Percentiles rank a stretch among this genome's conserved stretches.
Evolutionary conservation across 2,797 vertebrate genomes (phyloP).

Genomic region (Mus caroli): DNA sequence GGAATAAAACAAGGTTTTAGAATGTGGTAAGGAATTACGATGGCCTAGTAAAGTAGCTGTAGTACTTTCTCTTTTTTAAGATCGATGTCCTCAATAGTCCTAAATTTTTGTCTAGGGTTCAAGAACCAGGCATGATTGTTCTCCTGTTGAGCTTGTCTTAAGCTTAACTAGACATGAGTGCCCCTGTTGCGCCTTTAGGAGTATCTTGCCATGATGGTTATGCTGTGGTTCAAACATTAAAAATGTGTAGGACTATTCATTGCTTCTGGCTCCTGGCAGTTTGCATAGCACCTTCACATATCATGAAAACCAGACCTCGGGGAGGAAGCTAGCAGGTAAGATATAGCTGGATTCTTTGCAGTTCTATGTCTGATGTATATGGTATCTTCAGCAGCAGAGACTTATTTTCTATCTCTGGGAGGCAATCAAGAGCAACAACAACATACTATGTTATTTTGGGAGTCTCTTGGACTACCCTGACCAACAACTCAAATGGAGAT

Average conservation of each 20-base stretch:
- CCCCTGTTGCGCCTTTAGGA: neutral
- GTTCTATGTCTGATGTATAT: neutral
- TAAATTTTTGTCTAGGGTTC: no score
- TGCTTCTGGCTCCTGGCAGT: neutral
- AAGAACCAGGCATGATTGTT: neutral
- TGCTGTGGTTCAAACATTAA: neutral
- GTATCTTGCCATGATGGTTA: neutral
- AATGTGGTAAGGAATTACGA: neutral
- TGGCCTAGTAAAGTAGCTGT: no score
- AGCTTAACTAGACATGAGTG: neutral
- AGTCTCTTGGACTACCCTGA: no score
- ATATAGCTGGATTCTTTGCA: neutral
- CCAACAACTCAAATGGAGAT: no score
- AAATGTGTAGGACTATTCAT: neutral
- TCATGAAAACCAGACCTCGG: neutral
- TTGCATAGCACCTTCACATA: no score
- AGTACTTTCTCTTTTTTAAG: no score
- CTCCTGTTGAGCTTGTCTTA: neutral
- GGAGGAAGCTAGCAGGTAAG: neutral
- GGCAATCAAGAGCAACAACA: no score
- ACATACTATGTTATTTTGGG: no score
- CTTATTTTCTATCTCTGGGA: neutral
- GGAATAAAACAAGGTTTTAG: neutral
- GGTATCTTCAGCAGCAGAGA: neutral
- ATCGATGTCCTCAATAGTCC: no score